phyloP scores from a whole-genome alignment of 1,140 invertebrate species.

The Drosophila tristis region DNA sequence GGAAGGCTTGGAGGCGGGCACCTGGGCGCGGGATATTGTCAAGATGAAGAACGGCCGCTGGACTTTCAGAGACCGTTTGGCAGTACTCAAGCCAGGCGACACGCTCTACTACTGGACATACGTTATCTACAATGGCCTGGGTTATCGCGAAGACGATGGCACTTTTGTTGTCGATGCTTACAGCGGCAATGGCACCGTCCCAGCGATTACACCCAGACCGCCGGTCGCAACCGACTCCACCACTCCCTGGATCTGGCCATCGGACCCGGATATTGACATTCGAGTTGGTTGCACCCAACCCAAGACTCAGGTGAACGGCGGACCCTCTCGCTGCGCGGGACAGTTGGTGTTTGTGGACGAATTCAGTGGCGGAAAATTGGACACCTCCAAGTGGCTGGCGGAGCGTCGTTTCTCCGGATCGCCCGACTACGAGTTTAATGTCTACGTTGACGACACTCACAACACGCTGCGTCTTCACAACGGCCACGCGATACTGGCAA shows the following conservation, averaged over 20 bases:
- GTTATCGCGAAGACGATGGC: conserved; percentile 87
- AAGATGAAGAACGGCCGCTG: conserved; percentile 88
- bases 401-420: conserved; percentile 80
- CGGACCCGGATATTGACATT: conserved; percentile 35
- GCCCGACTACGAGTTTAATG: conserved; percentile 87
- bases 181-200: conserved; percentile 28
- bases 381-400: conserved; percentile 77
- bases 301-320: conserved; percentile 60
- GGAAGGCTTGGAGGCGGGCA: conserved; percentile 89
- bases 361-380: conserved; percentile 77
- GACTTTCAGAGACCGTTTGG: conserved; percentile 88
- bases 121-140: conserved; percentile 87
- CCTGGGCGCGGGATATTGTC: conserved; percentile 88
- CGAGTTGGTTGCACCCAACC: conserved; percentile 27
- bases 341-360: conserved; percentile 86
- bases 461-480: conserved; percentile 86
- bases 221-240: neutral
- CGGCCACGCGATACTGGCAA: conserved; percentile 86
- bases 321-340: conserved; percentile 84
- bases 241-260: conserved; percentile 27
- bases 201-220: neutral
- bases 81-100: conserved; percentile 87
- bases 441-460: conserved; percentile 86
- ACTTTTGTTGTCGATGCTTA: conserved; percentile 85
- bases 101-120: conserved; percentile 91